Base-by-base conservation (phyloP, 2,888 invertebrate genomes). In the Eristalis intricaria region DNA sequence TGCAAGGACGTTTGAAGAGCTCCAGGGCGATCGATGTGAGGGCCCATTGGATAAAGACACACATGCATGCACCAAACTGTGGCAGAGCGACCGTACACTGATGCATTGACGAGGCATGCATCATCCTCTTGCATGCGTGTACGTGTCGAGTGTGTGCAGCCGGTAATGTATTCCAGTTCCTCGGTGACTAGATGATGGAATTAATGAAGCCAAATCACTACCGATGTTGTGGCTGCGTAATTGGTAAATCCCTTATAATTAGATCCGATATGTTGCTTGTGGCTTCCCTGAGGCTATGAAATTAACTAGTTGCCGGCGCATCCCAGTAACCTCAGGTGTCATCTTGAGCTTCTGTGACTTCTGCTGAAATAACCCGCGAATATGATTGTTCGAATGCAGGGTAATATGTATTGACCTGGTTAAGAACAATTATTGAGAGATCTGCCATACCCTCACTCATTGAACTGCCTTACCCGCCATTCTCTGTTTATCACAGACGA, bases 1-100 rank as follows among this genome's bases (percentile, higher is more conserved):
- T 23, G 13, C n/a, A 22, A 61, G 35, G 56, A 60, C 26, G 15
- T 19, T 60, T 64, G 35, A 79, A 40, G 15, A 29, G 61, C 56
- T 35, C 38, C 38, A 58, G 61, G 56, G 76, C 63, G 58, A 76
- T 60, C 63, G 63, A 76, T 64, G 43, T 71, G 61, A 73, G 70
- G 68, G 64, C 60, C 50, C 38, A 61, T 50, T 58, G 26, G 19
- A 73, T 64, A 64, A 56, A 68, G 29, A 38, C 61, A 43, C 43
- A n/a, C 4, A n/a, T 43, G 15, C 43, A 7, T 43, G 56, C 79
- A 64, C 43, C 43, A 29, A 56, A 69, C 69, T 69, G 22, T 58
- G 11, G 22, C 22, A 10, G 40, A 58, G 38, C 64, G 69, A 70
- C 56, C 60, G 23, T 13, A n/a, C 11, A n/a, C 60, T 60, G 26